Evolutionary conservation across 37 sponge, comb jelly and placozoan species (phyloP), one percentile per base, ranked within the genome.

Genomic region (Oopsacas minuta): DNA sequence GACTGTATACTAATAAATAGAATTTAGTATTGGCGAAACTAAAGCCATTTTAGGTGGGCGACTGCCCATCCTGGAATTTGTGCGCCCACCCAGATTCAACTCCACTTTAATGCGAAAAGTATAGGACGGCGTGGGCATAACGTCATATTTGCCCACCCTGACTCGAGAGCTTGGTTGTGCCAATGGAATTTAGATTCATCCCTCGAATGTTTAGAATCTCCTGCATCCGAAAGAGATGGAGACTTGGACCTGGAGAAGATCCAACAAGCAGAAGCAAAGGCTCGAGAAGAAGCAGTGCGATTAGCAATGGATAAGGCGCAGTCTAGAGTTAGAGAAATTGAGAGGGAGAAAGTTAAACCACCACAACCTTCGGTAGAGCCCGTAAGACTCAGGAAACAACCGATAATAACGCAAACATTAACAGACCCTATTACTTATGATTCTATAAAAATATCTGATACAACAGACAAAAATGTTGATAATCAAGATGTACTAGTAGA

Each of bases 241-340:
- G 51, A 34, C n/a, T 84, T 25, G 39, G 34, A 42, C 36, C 32
- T n/a, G 30, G 1, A 3, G 32, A 61, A n/a, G 22, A 61, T 61
- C 20, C 75, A 61, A 61, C 32, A 61, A 61, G 75, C 75, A 25
- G 75, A 61, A n/a, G 30, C 75, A 34, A 25, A 25, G 30, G 75
- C 75, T 3, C 75, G 75, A 25, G 75, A 61, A 61, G 75, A 3
- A 34, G 75, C 75, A 20, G 75, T 61, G 85, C 81, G 36, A 81
- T 37, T 42, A 85, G 52, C 39, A 25, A 42, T 25, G 69, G 38
- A 20, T n/a, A 75, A 36, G 36, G 38, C 81, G 20, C 75, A 61
- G 30, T n/a, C 75, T 3, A 61, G 30, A n/a, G 35, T 81, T 81
- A 10, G 15, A 20, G 81, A 81, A 10, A 36, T 81, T 35, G 81